Percentiles rank a stretch among this genome's conserved stretches.
phyloP scores from a whole-genome alignment of 2,113 vertebrate species.

The Mobula hypostoma region DNA sequence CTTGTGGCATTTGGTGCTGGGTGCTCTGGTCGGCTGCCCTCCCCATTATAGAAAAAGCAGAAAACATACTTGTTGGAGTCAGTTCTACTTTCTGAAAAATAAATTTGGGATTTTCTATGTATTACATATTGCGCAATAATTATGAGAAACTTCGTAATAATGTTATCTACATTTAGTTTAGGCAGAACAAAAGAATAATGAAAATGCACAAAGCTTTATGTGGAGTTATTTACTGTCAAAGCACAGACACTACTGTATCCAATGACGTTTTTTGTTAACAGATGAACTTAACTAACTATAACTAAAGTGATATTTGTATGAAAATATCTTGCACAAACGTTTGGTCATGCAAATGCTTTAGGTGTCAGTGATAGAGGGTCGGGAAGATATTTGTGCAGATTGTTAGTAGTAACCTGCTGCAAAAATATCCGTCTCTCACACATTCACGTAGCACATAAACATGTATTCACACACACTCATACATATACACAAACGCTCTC shows the following conservation, averaged over 20 bases:
- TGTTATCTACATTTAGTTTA: background rate
- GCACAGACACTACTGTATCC: background rate
- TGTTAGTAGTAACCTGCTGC: background rate
- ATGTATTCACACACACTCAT: background rate
- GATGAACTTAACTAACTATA: background rate
- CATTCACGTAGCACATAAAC: background rate
- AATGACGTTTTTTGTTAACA: background rate
- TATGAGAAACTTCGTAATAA: background rate
- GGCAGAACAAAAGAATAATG: background rate
- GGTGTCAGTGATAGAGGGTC: no score
- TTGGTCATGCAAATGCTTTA: background rate
- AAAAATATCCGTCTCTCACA: background rate
- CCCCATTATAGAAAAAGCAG: background rate
- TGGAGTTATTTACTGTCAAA: background rate
- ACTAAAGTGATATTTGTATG: no score
- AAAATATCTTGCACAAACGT: background rate
- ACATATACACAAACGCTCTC: background rate
- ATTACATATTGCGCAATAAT: background rate
- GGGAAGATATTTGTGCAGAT: background rate
- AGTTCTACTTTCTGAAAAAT: background rate
- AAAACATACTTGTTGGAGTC: background rate
- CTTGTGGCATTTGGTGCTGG: background rate
- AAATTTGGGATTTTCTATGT: background rate
- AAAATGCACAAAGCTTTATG: background rate
- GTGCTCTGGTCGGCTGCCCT: background rate